These are phyloP conservation scores for Crotophaga sulcirostris DNA, from an alignment of 2,113 vertebrate species.

Conservation along the genomic window DNA sequence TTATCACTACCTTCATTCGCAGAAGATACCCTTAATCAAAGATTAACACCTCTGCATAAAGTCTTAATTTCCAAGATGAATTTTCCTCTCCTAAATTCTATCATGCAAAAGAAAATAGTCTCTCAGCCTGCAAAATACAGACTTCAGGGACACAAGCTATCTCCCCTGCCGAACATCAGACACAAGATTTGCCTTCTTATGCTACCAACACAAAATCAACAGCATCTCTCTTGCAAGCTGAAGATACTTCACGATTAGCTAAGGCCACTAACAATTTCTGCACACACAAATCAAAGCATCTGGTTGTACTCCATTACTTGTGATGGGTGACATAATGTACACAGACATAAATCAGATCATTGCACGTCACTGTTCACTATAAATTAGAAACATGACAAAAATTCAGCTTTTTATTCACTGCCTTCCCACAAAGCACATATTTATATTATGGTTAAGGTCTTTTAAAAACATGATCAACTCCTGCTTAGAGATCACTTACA, in stretches of 20 bases:
- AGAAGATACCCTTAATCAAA: background rate
- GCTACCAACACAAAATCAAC: background rate
- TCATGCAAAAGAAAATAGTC: background rate
- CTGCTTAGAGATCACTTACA: background rate
- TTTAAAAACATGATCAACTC: slow-evolving; percentile 24
- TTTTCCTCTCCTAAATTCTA: background rate
- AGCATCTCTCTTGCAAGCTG: background rate
- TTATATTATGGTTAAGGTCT: background rate
- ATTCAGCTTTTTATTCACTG: background rate
- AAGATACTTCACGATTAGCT: background rate
- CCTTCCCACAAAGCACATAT: background rate
- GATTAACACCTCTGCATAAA: background rate
- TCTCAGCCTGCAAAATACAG: background rate
- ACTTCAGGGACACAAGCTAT: background rate
- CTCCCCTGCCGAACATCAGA: background rate
- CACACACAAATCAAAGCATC: slow-evolving; percentile 1
- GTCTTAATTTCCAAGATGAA: background rate
- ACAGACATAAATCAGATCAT: slow-evolving; percentile 6
- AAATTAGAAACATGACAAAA: slow-evolving; percentile 45
- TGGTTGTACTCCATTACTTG: background rate
- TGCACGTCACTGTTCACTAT: background rate
- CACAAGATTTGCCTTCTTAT: background rate
- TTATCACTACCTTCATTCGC: background rate
- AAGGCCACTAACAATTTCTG: background rate
- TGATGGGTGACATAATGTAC: background rate